Evolutionary conservation across 2,888 invertebrate genomes (phyloP).

Genomic region (Melieria omissa): DNA sequence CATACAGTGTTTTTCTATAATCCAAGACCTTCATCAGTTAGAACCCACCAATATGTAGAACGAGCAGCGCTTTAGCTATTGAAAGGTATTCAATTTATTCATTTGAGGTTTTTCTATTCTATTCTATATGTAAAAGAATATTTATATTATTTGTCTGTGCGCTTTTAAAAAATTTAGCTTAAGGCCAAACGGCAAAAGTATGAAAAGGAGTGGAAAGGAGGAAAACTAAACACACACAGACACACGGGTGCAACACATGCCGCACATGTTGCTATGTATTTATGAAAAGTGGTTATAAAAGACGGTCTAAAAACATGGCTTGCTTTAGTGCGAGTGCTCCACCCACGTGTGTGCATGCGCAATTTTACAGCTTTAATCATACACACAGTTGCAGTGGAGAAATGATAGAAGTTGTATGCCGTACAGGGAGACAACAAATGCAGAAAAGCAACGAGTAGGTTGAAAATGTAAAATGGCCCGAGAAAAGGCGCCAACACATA

Average conservation of each 20-base stretch:
- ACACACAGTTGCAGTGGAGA: slow-evolving; percentile 1
- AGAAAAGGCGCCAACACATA: slow-evolving; percentile 3
- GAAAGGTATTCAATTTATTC: too few relatives aligned
- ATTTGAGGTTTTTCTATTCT: not conserved
- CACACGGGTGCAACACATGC: too few relatives aligned
- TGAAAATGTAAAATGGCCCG: not conserved
- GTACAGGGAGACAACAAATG: too few relatives aligned
- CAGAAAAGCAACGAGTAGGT: too few relatives aligned
- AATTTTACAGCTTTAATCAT: slow-evolving; percentile 9
- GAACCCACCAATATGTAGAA: too few relatives aligned
- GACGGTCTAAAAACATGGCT: not conserved
- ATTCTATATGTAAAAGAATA: not conserved
- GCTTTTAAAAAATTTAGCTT: not conserved
- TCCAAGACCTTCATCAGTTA: too few relatives aligned
- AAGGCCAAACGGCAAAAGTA: slow-evolving; percentile 3
- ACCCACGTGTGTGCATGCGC: too few relatives aligned
- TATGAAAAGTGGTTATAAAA: slow-evolving; percentile 8
- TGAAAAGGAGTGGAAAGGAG: not conserved
- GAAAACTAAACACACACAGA: not conserved
- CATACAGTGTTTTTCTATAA: too few relatives aligned
- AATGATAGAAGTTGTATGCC: too few relatives aligned
- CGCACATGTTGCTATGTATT: not conserved
- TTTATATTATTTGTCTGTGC: not conserved
- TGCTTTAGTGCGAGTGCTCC: not conserved
- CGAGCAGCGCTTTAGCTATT: too few relatives aligned